Evolutionary conservation across 2,797 vertebrate species (phyloP).

Genomic region (Cetoscarus ocellatus): DNA sequence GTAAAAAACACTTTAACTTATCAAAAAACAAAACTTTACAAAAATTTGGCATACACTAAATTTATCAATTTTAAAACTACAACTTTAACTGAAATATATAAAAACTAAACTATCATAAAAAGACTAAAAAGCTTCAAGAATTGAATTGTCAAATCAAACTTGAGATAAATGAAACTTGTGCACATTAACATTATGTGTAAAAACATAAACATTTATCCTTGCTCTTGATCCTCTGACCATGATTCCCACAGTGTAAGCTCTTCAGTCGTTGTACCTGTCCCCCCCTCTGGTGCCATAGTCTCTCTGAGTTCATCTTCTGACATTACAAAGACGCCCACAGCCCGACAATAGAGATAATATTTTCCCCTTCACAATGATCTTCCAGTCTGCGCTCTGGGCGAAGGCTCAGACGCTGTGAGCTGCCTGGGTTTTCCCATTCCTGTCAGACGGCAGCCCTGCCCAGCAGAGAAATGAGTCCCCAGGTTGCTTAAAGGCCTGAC

Average conservation of each 20-base stretch:
- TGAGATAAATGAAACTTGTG: too few relatives aligned
- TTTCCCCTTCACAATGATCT: conserved; percentile 79
- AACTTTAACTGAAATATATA: too few relatives aligned
- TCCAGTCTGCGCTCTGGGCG: conserved; percentile 77
- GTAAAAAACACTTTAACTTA: too few relatives aligned
- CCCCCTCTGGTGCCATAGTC: conserved; percentile 70
- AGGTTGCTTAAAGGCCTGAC: conserved; percentile 82
- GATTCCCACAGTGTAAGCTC: conserved; percentile 66
- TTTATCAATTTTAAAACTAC: too few relatives aligned
- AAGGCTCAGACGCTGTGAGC: conserved; percentile 70
- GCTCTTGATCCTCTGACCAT: conserved; percentile 19
- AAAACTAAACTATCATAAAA: too few relatives aligned
- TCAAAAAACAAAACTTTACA: too few relatives aligned
- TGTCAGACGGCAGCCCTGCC: conserved; percentile 69
- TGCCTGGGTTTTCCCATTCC: conserved; percentile 74
- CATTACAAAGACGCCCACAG: conserved; percentile 76
- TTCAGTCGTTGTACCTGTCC: conserved; percentile 48
- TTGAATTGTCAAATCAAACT: too few relatives aligned
- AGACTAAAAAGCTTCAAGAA: too few relatives aligned
- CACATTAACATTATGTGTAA: neutral
- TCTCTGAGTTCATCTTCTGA: conserved; percentile 81
- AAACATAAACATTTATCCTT: neutral
- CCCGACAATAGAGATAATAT: conserved; percentile 82
- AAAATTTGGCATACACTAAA: too few relatives aligned
- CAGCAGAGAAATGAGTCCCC: conserved; percentile 77